phyloP scores from a whole-genome alignment of 2,888 invertebrate genomes.

The Melolontha melolontha region DNA sequence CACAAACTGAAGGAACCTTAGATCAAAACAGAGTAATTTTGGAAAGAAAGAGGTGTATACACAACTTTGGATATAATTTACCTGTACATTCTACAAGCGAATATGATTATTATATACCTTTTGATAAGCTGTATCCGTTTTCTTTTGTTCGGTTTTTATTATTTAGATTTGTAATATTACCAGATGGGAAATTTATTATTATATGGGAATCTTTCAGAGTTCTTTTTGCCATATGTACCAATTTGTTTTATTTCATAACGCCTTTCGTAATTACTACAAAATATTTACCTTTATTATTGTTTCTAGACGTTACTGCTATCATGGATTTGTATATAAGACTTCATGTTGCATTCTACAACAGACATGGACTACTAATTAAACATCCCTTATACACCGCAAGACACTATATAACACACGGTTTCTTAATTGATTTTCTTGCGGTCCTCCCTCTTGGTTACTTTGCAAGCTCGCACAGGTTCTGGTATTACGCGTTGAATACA shows the following conservation, averaged over 20 bases:
- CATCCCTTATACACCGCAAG: conserved; percentile 49
- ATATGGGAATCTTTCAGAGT: conserved; percentile 46
- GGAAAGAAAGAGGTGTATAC: neutral
- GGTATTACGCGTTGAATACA: conserved; percentile 24
- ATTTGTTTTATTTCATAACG: conserved; percentile 29
- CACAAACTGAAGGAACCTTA: conserved; percentile 2
- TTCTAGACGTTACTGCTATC: conserved; percentile 44
- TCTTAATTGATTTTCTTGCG: conserved; percentile 45
- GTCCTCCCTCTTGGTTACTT: conserved; percentile 40
- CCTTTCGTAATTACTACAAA: neutral
- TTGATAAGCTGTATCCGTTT: conserved; percentile 45
- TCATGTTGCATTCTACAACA: conserved; percentile 49
- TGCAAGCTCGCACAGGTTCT: conserved; percentile 10
- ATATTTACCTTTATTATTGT: conserved; percentile 1
- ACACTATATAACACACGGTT: conserved; percentile 46
- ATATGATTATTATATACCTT: conserved; percentile 50
- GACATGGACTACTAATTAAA: conserved; percentile 44
- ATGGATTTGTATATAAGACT: conserved; percentile 49
- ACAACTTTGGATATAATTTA: conserved; percentile 41
- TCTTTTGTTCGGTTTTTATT: conserved; percentile 44
- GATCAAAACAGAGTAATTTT: neutral
- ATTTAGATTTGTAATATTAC: conserved; percentile 44
- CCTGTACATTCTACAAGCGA: conserved; percentile 45
- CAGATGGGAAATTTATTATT: conserved; percentile 46
- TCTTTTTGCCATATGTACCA: conserved; percentile 43